These are phyloP conservation scores for Odontomachus brunneus DNA, from an alignment of 1,140 invertebrate genomes.

Conservation along the genomic window DNA sequence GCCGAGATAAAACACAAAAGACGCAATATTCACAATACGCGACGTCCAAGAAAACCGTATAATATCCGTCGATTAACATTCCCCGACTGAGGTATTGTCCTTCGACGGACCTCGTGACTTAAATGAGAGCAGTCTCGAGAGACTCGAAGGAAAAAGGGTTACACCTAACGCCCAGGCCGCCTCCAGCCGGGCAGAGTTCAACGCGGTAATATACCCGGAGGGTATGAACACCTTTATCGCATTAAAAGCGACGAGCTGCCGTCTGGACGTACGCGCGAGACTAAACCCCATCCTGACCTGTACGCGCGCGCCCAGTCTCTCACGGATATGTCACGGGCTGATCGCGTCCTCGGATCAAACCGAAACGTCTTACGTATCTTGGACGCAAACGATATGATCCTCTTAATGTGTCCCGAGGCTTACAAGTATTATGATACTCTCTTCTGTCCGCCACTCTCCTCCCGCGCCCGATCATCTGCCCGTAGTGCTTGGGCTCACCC, in stretches of 20 bases:
- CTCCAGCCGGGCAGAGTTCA: slow-evolving; percentile 25
- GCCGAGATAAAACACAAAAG: background rate
- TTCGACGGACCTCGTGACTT: slow-evolving; percentile 25
- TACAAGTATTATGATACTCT: slow-evolving; percentile 82
- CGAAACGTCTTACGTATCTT: slow-evolving; percentile 75
- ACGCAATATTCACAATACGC: no score
- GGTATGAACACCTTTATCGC: slow-evolving; percentile 66
- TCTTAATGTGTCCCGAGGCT: slow-evolving; percentile 80
- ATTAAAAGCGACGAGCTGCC: slow-evolving; percentile 64
- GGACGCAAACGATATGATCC: slow-evolving; percentile 82
- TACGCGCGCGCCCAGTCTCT: background rate
- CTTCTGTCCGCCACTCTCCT: slow-evolving; percentile 16
- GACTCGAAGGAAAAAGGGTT: slow-evolving; percentile 37
- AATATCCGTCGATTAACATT: background rate
- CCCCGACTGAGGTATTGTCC: background rate
- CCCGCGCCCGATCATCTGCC: slow-evolving; percentile 11
- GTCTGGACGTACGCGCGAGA: slow-evolving; percentile 42
- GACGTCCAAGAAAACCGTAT: slow-evolving; percentile 1
- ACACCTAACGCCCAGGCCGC: background rate
- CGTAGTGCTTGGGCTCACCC: slow-evolving; percentile 43
- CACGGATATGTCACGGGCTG: slow-evolving; percentile 39
- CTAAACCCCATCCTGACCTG: slow-evolving; percentile 11
- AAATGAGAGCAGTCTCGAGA: slow-evolving; percentile 30
- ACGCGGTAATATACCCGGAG: slow-evolving; percentile 31
- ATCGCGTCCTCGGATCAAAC: slow-evolving; percentile 71